Evolutionary conservation across 2,113 vertebrate species (phyloP), one percentile per base, ranked within the genome.

Genomic region (Chaenogobius annularis): DNA sequence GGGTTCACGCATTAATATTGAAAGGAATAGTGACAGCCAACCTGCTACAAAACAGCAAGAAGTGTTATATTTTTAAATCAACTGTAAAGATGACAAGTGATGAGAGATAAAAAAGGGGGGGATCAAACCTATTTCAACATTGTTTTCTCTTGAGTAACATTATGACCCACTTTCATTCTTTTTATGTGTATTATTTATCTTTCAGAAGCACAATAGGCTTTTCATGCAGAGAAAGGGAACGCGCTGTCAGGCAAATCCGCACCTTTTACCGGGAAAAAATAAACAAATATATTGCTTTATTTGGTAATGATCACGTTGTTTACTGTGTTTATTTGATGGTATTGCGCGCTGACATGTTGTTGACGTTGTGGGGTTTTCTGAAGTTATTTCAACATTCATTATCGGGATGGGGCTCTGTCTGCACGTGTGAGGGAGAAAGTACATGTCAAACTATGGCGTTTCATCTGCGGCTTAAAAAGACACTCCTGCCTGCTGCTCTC

Each of bases 381-480:
- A 88, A 88, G 76, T 83, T 73, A 70, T 75, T 88, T 90, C 77
- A 83, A 72, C 81, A 70, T 90, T 91, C 89, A 88, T 89, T 89
- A 88, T 88, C 78, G 69, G 69, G 44, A 83, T 82, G 81, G 82
- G 71, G 9, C 75, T 73, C 50, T 66, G 47, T 67, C 47, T 73
- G 79, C 46, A 14, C 64, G 22, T 66, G 55, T 23, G 75, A 55
- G 37, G 68, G 61, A 40, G 61, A 40, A 40, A 63, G 61, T 43
- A 63, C 61, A n/a, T 89, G 88, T 89, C 90, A 91, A 89, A 82
- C 83, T 81, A 72, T 72, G 71, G 68, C 72, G 86, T 91, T 91
- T 90, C 82, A 90, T 90, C 83, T 88, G 83, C 80, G 82, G 82
- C 78, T 35, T 82, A 86, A 87, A 88, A 85, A 86, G 80, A 83